These are phyloP conservation scores for Sebastes melanostomus DNA, from an alignment of 2,797 vertebrate species.

Conservation along the genomic window DNA sequence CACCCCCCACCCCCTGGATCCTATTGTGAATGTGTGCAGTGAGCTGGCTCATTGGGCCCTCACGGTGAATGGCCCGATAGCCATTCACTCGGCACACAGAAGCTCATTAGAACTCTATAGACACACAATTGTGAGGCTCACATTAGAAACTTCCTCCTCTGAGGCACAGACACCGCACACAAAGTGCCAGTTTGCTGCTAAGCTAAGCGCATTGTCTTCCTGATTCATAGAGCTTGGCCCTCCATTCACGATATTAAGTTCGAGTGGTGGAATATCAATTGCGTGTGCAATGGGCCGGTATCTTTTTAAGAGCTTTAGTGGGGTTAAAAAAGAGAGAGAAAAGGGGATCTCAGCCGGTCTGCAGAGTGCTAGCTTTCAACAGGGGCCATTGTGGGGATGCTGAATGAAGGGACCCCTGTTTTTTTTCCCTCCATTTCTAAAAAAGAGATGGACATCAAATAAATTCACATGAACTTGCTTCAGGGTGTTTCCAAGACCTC, in stretches of 20 bases:
- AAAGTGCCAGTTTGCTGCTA: conserved; percentile 92
- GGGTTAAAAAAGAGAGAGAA: conserved; percentile 71
- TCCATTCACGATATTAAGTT: conserved; percentile 87
- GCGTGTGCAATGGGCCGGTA: conserved; percentile 79
- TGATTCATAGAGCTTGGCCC: conserved; percentile 87
- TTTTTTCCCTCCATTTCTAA: conserved; percentile 70
- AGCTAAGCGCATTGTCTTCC: conserved; percentile 83
- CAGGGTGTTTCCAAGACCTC: conserved; percentile 73
- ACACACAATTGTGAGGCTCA: conserved; percentile 92
- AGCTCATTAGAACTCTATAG: conserved; percentile 99
- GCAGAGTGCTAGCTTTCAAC: conserved; percentile 75
- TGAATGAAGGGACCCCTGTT: conserved; percentile 75
- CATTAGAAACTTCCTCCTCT: conserved; percentile 93
- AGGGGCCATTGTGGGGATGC: conserved; percentile 69
- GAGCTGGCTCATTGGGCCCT: conserved; percentile 92
- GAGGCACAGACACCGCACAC: conserved; percentile 89
- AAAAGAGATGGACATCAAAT: conserved; percentile 82
- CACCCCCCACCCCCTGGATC: conserved; percentile 38
- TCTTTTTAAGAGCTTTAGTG: conserved; percentile 80
- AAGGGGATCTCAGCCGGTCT: conserved; percentile 77
- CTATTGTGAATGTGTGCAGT: conserved; percentile 81
- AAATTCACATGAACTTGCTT: conserved; percentile 82
- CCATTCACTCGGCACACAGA: conserved; percentile 90
- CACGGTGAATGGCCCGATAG: conserved; percentile 87
- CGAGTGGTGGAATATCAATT: conserved; percentile 86